phyloP scores from a whole-genome alignment of 2,797 vertebrate genomes.

The Labeo calbasu region DNA sequence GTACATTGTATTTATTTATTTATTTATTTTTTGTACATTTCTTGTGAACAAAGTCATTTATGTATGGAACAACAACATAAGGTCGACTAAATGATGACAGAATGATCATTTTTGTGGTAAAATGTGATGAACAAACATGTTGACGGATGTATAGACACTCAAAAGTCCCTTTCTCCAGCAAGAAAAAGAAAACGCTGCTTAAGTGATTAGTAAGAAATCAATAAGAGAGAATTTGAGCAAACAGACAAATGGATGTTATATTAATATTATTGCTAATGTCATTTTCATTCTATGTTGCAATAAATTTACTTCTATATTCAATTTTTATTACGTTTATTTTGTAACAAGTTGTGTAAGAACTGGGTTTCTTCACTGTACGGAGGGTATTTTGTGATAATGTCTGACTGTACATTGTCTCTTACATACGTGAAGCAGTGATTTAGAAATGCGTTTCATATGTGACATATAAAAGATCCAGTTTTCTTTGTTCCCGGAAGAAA shows the following conservation, averaged over 20 bases:
- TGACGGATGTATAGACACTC: background rate
- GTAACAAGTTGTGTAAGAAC: background rate
- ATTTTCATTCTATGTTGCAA: too few relatives aligned
- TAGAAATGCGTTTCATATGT: background rate
- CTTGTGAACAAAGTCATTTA: background rate
- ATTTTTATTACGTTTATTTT: background rate
- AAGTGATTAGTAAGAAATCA: too few relatives aligned
- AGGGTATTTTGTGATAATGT: background rate
- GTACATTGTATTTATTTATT: too few relatives aligned
- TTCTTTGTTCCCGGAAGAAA: slow-evolving; percentile 44
- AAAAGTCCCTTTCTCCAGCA: too few relatives aligned
- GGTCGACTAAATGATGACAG: background rate
- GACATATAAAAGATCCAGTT: slow-evolving; percentile 4
- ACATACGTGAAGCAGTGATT: background rate
- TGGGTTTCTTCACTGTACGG: background rate
- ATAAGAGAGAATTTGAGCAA: too few relatives aligned
- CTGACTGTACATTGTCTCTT: background rate
- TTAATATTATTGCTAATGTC: too few relatives aligned
- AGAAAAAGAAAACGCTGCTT: too few relatives aligned
- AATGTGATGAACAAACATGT: background rate
- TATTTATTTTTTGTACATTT: too few relatives aligned
- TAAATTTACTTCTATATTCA: background rate
- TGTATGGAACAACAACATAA: background rate
- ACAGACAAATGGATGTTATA: too few relatives aligned
- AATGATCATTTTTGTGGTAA: background rate